Evolutionary conservation across 1,140 invertebrate genomes (phyloP), one percentile per base, ranked within the genome.

Genomic region (Megalonaias nervosa): DNA sequence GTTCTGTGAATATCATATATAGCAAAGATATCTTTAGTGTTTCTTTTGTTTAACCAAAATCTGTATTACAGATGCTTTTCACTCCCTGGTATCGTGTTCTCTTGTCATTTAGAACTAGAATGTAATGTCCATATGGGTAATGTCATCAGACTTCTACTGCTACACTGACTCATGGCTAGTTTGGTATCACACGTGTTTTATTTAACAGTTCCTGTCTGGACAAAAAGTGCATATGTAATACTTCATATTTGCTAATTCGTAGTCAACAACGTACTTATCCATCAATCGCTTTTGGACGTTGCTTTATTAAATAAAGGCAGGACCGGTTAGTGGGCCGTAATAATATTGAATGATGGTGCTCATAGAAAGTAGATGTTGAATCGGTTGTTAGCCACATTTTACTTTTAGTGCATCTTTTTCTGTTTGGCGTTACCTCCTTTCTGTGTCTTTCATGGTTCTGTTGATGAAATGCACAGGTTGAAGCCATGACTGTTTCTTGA

Each of bases 401-500:
- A 67, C 26, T 11, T 15, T 60, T 14, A 91, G 62, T 38, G 84
- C 80, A 75, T 92, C 90, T 89, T 11, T 90, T 79, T 92, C 91
- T 21, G 90, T 90, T 74, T 91, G 88, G 6, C 82, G 91, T 74
- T 91, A 91, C 56, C 86, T 55, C 57, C 74, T 80, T 83, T 91
- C 88, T 17, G 84, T 70, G 21, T 85, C 82, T 11, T 88, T 87
- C 17, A 91, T 76, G 48, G 82, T 87, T 82, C 88, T 88, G 71
- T 87, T 89, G 14, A 82, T 87, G 83, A 86, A 92, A 11, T 85
- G 81, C 55, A 92, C 88, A 21, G 80, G 67, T 72, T 80, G 66
- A 6, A 62, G 67, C 19, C 71, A 6, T 48, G 38, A 9, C 38
- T 48, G 6, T 48, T 48, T 48, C 78, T n/a, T 70, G 19, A 12